Base-by-base conservation (phyloP, 2,113 vertebrate species). In the Pterocles burchelli region DNA sequence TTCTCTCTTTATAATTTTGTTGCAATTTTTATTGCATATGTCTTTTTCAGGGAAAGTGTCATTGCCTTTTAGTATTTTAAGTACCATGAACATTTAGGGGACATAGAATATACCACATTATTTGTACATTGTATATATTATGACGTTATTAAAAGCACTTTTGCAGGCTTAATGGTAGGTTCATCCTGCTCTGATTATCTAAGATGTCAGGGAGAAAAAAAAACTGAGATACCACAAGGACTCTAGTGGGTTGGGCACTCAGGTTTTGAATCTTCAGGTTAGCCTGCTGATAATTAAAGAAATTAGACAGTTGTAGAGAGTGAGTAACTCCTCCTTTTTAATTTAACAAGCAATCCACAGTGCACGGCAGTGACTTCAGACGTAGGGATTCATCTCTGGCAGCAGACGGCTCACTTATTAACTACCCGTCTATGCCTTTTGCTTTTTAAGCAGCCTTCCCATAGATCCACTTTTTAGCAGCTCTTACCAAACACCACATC, bases 361-460 rank as follows among this genome's bases (percentile, higher is more conserved):
- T 59, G 43, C 57, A 24, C 36, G 79, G 68, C 95, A 74, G 61
- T 57, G 75, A 29, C 58, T 92, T 89, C 43, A 12, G 3, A 52
- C 68, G 70, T 83, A 96, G 55, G 33, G 38, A 95, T 90, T 96
- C 88, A 45, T 78, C 61, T 77, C 72, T n/a, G 34, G 75, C 77
- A 92, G 88, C 57, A 94, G 90, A 77, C 34, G 0, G 61, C 90
- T 93, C 75, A 13, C 63, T 94, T 36, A 73, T 88, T 88, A 89
- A 70, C 54, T 68, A 85, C 88, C 75, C 90, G 88, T 28, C 33
- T 74, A 63, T 90, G 76, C 54, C 75, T 80, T 59, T 80, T 74
- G 88, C 41, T 80, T 97, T 94, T 77, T 88, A 93, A 96, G 51
- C 76, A 96, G 79, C 55, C 43, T 22, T 80, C 26, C 34, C 58